Base-by-base conservation (phyloP, 2,113 vertebrate genomes). In the Pseudopipra pipra region DNA sequence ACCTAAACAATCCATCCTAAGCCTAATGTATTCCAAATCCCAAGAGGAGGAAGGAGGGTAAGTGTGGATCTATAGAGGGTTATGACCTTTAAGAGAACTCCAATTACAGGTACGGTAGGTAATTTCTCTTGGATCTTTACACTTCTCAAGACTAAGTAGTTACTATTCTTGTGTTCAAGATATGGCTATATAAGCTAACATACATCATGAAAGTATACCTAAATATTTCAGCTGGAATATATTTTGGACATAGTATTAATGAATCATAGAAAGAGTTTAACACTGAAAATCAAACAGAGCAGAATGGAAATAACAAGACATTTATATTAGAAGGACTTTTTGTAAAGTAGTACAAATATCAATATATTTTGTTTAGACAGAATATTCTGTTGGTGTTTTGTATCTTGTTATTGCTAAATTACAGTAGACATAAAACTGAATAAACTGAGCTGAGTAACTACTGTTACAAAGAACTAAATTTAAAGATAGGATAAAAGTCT, bases 41-140 rank as follows among this genome's bases (percentile, higher is more conserved):
- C 89, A 0, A 68, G 94, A 95, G 92, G 46, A 92, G 77, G 81
- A 90, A 84, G 49, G 58, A 96, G 83, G 80, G 83, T 92, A 97
- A 96, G 52, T 85, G 84, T 84, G 73, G 92, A 96, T 97, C 93
- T 96, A 97, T 96, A 91, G 63, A 76, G 83, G 90, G 91, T 96
- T 91, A 75, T 84, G 95, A 95, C 96, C 94, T 95, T 95, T 95
- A 95, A 95, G 95, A 96, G 87, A 95, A 97, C 87, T 96, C 85
- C 87, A 97, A 85, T 96, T 97, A 97, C 92, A 95, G 82, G 86
- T 91, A 96, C 72, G 71, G 86, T 89, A 87, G 82, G 95, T 94
- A 95, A 97, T 97, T 94, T 94, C 90, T 96, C 89, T 96, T 92
- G 85, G 66, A 96, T 93, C 80, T 88, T 93, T 93, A 88, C 65